Conservation (phyloP, 1,140 invertebrate species). For the Nomia melanderi region DNA sequence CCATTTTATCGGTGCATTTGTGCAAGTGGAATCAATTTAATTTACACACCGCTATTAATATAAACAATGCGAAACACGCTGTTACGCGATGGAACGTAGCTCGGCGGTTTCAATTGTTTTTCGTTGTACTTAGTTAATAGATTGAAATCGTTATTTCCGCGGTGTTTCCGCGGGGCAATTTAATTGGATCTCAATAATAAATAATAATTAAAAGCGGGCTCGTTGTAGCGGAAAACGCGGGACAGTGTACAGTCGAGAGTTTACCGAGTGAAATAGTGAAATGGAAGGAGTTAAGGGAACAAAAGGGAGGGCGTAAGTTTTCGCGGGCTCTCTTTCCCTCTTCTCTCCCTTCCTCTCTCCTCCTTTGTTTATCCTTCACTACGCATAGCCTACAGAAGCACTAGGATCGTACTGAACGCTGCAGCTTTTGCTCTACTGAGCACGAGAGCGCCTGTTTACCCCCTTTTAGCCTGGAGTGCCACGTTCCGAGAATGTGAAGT, state of each 20-base stretch:
- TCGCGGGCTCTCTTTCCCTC: constrained; percentile 17
- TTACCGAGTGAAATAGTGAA: not conserved
- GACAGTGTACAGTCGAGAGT: not conserved
- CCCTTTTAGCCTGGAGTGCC: constrained; percentile 63
- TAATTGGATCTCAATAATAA: not conserved
- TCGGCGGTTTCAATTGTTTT: too few species aligned
- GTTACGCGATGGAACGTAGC: too few species aligned
- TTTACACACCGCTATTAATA: too few species aligned
- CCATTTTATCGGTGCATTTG: too few species aligned
- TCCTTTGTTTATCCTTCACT: constrained; percentile 30
- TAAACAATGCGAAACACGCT: too few species aligned
- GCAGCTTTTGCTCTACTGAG: constrained; percentile 51
- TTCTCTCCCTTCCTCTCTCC: not conserved
- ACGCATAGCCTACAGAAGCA: constrained; percentile 36
- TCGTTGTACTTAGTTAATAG: too few species aligned
- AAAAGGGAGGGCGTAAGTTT: constrained; percentile 24
- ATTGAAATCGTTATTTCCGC: too few species aligned
- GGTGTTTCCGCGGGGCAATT: too few species aligned
- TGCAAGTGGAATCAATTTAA: too few species aligned
- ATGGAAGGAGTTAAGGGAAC: not conserved
- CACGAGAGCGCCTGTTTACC: constrained; percentile 63
- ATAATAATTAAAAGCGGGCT: not conserved
- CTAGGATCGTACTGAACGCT: constrained; percentile 32
- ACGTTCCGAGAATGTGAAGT: constrained; percentile 63
- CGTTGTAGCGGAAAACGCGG: not conserved